Percentiles rank a stretch among this genome's conserved stretches.
Evolutionary conservation across 2,888 invertebrate genomes (phyloP).

Genomic region (Flabesymbios commensalis): DNA sequence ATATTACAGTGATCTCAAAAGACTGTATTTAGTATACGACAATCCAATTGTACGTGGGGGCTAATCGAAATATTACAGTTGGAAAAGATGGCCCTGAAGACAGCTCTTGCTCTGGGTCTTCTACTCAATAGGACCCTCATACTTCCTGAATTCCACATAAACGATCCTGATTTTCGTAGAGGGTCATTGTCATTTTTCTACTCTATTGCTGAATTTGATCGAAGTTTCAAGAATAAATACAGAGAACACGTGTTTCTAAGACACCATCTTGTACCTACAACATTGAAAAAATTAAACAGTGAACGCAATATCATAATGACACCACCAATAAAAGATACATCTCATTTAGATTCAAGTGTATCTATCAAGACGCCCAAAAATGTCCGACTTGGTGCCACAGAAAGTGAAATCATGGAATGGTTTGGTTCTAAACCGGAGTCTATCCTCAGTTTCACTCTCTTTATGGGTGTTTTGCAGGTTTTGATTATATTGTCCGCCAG

Average conservation of each 20-base stretch:
- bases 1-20: slow-evolving; percentile 13
- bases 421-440: neutral
- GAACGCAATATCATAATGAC: neutral
- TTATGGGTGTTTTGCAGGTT: neutral
- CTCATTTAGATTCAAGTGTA: no score
- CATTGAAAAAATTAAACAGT: neutral
- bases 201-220: slow-evolving; percentile 2
- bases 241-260: slow-evolving; percentile 10
- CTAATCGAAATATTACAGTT: no score
- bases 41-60: slow-evolving; percentile 9
- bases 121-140: slow-evolving; percentile 15
- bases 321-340: no score
- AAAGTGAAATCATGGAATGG: neutral
- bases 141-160: slow-evolving; percentile 22
- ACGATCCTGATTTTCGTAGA: neutral
- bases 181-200: neutral
- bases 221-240: neutral
- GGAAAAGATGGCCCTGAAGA: slow-evolving; percentile 1
- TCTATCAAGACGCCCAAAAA: neutral
- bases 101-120: neutral
- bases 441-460: slow-evolving; percentile 6
- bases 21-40: slow-evolving; percentile 16
- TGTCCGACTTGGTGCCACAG: neutral
- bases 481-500: no score
- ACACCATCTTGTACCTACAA: neutral